Percentiles rank a stretch among this genome's conserved stretches.
Evolutionary conservation across 2,113 vertebrate species (phyloP).

Genomic region (Setophaga coronata): DNA sequence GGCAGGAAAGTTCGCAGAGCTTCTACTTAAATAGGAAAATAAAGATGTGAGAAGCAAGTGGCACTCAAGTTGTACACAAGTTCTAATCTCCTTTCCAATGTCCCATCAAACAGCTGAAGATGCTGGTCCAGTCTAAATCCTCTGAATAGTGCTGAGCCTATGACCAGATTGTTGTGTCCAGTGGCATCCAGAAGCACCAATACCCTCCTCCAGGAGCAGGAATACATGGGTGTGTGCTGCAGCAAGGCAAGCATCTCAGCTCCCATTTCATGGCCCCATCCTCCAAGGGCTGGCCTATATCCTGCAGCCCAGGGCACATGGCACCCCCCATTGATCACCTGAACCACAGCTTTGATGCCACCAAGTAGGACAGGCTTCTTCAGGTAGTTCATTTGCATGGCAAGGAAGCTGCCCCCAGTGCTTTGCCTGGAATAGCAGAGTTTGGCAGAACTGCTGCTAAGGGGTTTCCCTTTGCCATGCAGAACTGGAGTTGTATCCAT

Average conservation of each 20-base stretch:
- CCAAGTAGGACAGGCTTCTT: neutral
- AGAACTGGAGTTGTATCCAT: neutral
- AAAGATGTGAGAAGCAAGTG: neutral
- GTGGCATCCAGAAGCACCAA: neutral
- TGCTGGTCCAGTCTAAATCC: neutral
- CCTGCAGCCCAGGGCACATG: neutral
- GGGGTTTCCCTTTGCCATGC: neutral
- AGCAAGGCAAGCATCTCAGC: rapidly evolving
- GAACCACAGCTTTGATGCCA: neutral
- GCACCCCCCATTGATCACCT: neutral
- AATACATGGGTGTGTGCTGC: neutral
- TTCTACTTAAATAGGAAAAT: neutral
- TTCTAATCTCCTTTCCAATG: neutral
- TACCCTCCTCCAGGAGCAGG: neutral
- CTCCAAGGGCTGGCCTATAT: neutral
- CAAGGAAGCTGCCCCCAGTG: neutral
- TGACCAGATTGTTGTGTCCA: neutral
- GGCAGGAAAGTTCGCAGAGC: neutral
- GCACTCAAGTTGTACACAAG: neutral
- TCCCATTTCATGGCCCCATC: neutral
- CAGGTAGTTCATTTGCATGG: neutral
- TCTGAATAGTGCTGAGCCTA: neutral
- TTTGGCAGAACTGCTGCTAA: neutral
- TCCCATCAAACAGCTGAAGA: neutral
- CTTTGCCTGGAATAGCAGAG: neutral